Conservation (phyloP, 2,113 vertebrate genomes). For the Sinosuthora webbiana region DNA sequence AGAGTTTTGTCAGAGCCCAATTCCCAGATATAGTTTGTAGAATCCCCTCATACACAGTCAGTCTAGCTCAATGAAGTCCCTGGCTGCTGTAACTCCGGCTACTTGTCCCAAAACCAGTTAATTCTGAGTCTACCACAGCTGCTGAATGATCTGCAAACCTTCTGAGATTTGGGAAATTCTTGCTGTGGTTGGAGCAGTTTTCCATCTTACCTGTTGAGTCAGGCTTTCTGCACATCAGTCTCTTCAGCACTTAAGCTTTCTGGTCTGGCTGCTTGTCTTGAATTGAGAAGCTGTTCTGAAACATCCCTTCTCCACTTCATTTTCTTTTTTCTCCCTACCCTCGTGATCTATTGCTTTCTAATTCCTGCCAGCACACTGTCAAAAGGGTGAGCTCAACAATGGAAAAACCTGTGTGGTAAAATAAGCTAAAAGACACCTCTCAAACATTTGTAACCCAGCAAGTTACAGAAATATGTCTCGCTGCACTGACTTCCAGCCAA, state of each 20-base stretch:
- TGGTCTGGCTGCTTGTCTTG: not conserved
- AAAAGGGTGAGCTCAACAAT: not conserved
- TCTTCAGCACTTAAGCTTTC: not conserved
- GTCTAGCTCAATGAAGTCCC: not conserved
- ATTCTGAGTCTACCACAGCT: not conserved
- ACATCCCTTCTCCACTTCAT: not conserved
- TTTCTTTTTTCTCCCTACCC: rapidly evolving
- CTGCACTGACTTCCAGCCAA: not conserved
- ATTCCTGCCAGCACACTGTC: not conserved
- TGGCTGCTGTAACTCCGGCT: not conserved
- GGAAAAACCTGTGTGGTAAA: not conserved
- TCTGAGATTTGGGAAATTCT: not conserved
- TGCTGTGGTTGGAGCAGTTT: not conserved
- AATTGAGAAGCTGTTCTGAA: not conserved
- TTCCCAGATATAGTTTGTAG: not conserved
- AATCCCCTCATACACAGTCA: not conserved
- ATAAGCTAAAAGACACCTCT: not conserved
- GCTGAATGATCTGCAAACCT: not conserved
- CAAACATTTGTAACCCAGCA: not conserved
- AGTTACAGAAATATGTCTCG: not conserved
- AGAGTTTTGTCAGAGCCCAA: not conserved
- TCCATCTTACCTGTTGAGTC: too few relatives aligned
- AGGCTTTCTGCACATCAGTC: not conserved
- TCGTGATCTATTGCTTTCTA: not conserved
- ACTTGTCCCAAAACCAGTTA: not conserved